A percentile compares a stretch with the other conserved stretches of the same genome.
Conservation (phyloP, 1,140 invertebrate species). For the Tribolium castaneum region DNA sequence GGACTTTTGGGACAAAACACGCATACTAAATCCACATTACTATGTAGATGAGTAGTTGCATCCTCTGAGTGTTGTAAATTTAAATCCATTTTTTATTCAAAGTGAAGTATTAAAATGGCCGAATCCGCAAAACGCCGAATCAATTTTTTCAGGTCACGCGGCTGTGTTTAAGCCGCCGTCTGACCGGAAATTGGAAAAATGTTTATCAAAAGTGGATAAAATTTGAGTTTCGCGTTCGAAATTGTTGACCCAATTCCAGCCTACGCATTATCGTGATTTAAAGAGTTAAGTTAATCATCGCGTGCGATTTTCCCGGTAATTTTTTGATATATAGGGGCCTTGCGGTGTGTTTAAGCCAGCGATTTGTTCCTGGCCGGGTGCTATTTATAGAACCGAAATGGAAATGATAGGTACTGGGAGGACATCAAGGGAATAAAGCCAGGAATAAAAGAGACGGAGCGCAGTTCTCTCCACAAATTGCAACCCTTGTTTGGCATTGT, state of each 20-base stretch:
- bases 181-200: neutral
- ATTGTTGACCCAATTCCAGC: neutral
- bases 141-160: neutral
- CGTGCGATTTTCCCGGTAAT: neutral
- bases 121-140: neutral
- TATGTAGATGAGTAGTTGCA: neutral
- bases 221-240: neutral
- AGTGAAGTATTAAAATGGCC: neutral
- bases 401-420: neutral
- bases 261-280: neutral
- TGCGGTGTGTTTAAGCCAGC: neutral
- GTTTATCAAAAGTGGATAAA: neutral
- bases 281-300: neutral
- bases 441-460: neutral
- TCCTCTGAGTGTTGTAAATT: neutral
- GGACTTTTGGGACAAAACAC: neutral
- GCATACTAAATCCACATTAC: neutral
- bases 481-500: conserved; percentile 3
- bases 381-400: conserved; percentile 10
- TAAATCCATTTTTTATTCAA: neutral
- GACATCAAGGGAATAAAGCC: conserved; percentile 7
- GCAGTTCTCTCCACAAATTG: neutral
- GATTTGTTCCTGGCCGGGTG: neutral
- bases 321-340: neutral
- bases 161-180: neutral